Evolutionary conservation across 2,797 vertebrate species (phyloP).

Genomic region (Buceros bicornis): DNA sequence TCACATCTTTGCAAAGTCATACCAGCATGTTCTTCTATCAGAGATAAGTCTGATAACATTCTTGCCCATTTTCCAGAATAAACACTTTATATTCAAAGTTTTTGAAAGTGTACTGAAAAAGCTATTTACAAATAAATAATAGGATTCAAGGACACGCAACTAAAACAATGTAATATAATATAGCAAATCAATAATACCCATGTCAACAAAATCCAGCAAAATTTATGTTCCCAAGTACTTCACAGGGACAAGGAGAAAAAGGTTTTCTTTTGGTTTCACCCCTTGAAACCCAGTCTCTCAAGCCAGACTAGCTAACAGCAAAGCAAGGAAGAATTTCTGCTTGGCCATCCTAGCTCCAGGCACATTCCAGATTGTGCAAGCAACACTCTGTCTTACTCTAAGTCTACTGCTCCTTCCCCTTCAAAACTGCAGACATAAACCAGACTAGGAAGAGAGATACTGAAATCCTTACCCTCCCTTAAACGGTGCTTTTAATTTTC

Average conservation of each 20-base stretch:
- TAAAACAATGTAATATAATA: neutral
- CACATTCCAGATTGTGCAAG: neutral
- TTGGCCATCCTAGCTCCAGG: neutral
- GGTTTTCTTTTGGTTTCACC: neutral
- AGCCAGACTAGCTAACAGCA: neutral
- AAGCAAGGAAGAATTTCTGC: neutral
- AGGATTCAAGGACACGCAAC: neutral
- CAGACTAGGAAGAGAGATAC: neutral
- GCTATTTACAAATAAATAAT: neutral
- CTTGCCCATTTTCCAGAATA: neutral
- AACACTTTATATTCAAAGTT: neutral
- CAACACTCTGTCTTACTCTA: neutral
- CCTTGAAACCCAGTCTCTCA: neutral
- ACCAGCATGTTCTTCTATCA: neutral
- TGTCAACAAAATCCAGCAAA: neutral
- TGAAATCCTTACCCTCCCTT: neutral
- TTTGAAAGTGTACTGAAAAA: neutral
- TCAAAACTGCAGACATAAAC: neutral
- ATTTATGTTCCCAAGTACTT: neutral
- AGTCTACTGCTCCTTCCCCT: neutral
- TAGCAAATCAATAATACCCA: rapidly evolving
- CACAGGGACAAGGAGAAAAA: neutral
- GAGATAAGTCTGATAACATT: neutral
- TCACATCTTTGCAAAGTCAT: neutral
- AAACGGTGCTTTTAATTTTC: neutral